Percentiles rank a stretch among this genome's conserved stretches.
These are phyloP conservation scores for Noctua comes DNA, from an alignment of 2,888 invertebrate genomes.

Conservation along the genomic window DNA sequence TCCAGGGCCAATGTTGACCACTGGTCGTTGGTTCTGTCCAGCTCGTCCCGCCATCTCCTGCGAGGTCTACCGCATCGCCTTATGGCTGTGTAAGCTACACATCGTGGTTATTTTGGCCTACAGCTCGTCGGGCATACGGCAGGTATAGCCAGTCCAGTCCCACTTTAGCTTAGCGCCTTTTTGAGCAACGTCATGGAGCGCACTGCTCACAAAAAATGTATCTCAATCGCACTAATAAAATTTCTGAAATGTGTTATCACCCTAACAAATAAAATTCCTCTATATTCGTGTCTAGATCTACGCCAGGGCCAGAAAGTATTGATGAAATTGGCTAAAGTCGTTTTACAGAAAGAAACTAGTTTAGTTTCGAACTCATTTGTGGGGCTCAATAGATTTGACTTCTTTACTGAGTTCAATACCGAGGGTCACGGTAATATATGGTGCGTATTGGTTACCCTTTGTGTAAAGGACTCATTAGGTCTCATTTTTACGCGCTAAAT, in stretches of 20 bases:
- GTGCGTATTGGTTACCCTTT: slow-evolving; percentile 12
- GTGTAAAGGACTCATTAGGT: slow-evolving; percentile 17
- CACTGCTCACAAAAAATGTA: background rate
- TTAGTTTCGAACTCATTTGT: slow-evolving; percentile 48
- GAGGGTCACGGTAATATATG: slow-evolving; percentile 8
- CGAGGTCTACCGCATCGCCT: no score
- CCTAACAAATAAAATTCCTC: slow-evolving; percentile 12
- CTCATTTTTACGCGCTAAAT: background rate
- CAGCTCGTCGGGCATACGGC: no score
- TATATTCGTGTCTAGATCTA: slow-evolving; percentile 25
- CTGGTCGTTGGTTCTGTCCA: no score
- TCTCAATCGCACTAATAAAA: background rate
- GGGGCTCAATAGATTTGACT: slow-evolving; percentile 45
- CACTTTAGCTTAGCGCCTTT: no score
- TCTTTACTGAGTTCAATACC: slow-evolving; percentile 36
- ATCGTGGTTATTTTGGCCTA: no score
- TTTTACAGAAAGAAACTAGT: slow-evolving; percentile 43
- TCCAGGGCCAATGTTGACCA: no score
- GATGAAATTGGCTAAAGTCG: slow-evolving; percentile 34
- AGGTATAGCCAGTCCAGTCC: no score
- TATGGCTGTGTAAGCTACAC: no score
- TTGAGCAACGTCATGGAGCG: no score
- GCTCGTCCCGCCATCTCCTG: no score
- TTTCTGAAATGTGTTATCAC: background rate
- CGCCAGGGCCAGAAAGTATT: slow-evolving; percentile 20